Conservation (phyloP, 2,113 vertebrate species). For the Clarias macrocephalus region DNA sequence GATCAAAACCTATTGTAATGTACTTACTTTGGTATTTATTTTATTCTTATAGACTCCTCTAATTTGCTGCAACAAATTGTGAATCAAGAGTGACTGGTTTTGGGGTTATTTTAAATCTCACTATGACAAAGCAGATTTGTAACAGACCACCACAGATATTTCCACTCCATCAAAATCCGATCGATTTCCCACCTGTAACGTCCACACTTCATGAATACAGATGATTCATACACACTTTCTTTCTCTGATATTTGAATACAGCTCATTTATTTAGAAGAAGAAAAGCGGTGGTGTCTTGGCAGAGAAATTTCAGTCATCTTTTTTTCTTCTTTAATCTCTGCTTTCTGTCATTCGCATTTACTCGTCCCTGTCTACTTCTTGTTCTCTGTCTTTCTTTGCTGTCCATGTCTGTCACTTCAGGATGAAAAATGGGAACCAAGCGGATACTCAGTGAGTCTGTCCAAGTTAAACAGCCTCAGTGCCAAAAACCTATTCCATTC, state of each 20-base stretch:
- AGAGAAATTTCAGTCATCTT: neutral
- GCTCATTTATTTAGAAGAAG: neutral
- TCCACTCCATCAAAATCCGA: neutral
- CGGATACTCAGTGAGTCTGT: conserved; percentile 51
- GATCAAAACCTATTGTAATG: no score
- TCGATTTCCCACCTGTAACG: neutral
- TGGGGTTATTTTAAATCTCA: neutral
- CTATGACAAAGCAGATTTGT: neutral
- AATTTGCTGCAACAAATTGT: neutral
- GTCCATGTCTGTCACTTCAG: neutral
- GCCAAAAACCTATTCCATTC: conserved; percentile 63
- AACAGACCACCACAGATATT: neutral
- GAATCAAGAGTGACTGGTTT: neutral
- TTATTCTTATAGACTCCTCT: neutral
- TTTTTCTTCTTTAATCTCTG: conserved; percentile 4
- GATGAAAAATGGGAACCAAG: conserved; percentile 60
- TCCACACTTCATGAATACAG: neutral
- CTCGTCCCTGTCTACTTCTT: neutral
- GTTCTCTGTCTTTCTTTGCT: neutral
- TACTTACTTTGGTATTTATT: no score
- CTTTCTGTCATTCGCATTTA: neutral
- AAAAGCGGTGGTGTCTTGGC: neutral
- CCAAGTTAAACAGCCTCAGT: conserved; percentile 68
- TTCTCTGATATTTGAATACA: neutral
- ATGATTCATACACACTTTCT: neutral